phyloP scores from a whole-genome alignment of 2,888 invertebrate species.

The Macrophya alboannulata region DNA sequence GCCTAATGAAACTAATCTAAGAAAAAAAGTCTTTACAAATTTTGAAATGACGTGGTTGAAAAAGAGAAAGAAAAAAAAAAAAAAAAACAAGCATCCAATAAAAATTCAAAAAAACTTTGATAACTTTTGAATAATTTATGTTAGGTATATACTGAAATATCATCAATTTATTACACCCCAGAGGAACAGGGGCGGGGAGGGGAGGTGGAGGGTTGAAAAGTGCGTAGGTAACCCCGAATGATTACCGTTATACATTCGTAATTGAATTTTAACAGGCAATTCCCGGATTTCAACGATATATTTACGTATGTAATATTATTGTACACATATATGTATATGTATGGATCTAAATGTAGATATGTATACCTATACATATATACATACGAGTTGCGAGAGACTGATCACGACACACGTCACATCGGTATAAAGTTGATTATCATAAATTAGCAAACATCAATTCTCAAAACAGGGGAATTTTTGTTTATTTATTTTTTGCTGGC shows the following conservation, averaged over 20 bases:
- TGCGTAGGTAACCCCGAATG: background rate
- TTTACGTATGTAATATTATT: background rate
- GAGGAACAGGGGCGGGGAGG: background rate
- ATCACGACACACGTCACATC: background rate
- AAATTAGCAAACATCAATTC: conserved; percentile 18
- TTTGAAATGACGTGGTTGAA: background rate
- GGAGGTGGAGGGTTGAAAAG: background rate
- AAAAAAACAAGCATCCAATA: background rate
- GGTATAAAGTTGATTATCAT: conserved; percentile 15
- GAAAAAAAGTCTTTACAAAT: background rate
- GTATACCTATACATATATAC: too few species aligned
- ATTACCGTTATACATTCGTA: background rate
- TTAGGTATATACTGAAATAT: background rate
- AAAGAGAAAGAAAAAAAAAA: background rate
- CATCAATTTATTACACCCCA: too few species aligned
- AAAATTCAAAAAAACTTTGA: background rate
- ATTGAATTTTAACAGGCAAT: conserved; percentile 23
- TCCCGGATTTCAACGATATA: conserved; percentile 3
- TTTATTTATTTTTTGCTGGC: too few species aligned
- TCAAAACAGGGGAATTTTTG: background rate
- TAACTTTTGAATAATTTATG: background rate
- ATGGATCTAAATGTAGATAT: too few species aligned
- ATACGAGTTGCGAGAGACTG: background rate
- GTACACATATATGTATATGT: background rate
- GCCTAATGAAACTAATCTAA: background rate